Conservation (phyloP, 2,888 invertebrate genomes). For the Dasypogon diadema region DNA sequence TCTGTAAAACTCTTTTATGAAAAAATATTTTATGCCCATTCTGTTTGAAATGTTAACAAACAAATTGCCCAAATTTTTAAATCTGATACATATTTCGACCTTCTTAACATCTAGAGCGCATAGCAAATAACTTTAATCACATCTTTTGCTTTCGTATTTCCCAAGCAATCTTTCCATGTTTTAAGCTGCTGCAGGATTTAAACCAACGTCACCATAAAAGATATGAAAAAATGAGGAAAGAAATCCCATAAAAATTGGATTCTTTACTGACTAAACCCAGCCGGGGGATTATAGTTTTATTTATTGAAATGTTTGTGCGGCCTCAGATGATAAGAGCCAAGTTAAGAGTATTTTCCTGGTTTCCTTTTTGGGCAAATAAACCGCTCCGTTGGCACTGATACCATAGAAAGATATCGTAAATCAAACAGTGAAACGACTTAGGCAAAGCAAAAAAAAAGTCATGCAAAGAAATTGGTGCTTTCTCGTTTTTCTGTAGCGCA, state of each 20-base stretch:
- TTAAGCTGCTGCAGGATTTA: background rate
- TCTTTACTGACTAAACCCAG: constrained; percentile 22
- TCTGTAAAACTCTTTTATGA: no score
- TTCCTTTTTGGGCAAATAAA: background rate
- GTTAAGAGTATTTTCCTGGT: background rate
- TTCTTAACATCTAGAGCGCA: no score
- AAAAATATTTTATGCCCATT: no score
- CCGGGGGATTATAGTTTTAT: constrained; percentile 39
- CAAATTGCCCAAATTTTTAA: no score
- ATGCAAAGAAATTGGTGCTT: background rate
- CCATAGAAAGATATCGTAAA: constrained; percentile 40
- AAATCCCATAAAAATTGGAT: constrained; percentile 30
- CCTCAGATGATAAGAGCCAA: constrained; percentile 3
- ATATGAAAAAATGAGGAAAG: constrained; percentile 6
- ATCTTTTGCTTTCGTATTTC: background rate
- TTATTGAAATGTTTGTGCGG: constrained; percentile 43
- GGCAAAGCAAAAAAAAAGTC: background rate
- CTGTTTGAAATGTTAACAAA: no score
- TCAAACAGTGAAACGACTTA: constrained; percentile 9
- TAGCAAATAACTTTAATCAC: background rate
- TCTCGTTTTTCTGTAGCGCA: background rate
- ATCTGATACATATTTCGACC: no score
- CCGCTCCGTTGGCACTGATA: constrained; percentile 18
- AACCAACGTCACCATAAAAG: constrained; percentile 1
- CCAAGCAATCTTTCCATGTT: background rate